Evolutionary conservation across 2,888 invertebrate genomes (phyloP), one percentile per base, ranked within the genome.

Genomic region (Napeogenes sylphis): DNA sequence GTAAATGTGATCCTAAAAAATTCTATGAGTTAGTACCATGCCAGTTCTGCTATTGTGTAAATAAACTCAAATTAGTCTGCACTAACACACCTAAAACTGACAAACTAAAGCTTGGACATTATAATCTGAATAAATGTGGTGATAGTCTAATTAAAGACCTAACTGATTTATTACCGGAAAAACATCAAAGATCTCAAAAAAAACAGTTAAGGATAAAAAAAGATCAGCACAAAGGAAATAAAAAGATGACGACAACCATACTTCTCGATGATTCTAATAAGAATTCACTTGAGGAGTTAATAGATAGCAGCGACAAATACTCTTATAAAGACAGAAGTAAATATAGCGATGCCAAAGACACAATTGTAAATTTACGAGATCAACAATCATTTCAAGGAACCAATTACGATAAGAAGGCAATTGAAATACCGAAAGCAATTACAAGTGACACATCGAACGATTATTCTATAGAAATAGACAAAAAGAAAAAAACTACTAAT

Each of bases 11-110:
- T 64, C 62, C 74, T 0, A 75, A 75, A 2, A 79, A 71, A 57
- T 88, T 87, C 86, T 88, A 87, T 58, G 82, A 85, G 0, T 58
- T 84, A 55, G 80, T 78, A 0, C 79, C 83, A 2, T 88, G 88
- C 33, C 85, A 85, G 65, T 79, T 85, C 42, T 88, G 88, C 64
- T 85, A 73, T 65, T 88, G 88, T 51, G 62, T 80, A 2, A 75
- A 77, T 8, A 70, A 75, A 70, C 81, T 82, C 60, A 84, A 80
- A 72, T 72, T 88, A 2, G 69, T 84, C 2, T 88, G 88, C 59
- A 87, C 81, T 53, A 79, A 77, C 8, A 79, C 76, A 2, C 56
- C 51, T 13, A 70, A 69, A 38, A 67, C 71, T 46, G 14, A 66
- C 1, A 73, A 71, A 54, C 62, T 82, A 1, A 67, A 71, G 51